phyloP scores from a whole-genome alignment of 2,797 vertebrate genomes.

The Morelia viridis region DNA sequence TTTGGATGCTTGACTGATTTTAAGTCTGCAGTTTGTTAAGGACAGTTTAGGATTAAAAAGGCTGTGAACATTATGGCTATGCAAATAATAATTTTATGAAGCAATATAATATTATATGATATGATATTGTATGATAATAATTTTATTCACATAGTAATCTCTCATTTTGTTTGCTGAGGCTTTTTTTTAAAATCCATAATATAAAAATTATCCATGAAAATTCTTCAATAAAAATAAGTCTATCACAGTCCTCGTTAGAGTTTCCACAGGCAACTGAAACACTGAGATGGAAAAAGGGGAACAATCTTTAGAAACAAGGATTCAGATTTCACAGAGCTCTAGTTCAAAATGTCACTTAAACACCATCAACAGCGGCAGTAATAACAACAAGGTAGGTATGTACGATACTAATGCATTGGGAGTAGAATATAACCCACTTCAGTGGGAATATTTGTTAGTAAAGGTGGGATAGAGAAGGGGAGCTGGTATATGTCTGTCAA shows the following conservation, averaged over 20 bases:
- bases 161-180: neutral
- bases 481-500: neutral
- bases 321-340: neutral
- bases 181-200: neutral
- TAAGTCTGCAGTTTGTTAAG: neutral
- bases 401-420: neutral
- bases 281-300: neutral
- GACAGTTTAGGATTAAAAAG: neutral
- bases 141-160: neutral
- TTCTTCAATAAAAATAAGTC: neutral
- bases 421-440: neutral
- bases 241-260: neutral
- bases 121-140: neutral
- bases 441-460: slow-evolving; percentile 5
- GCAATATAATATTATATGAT: neutral
- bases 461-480: neutral
- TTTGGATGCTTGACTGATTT: neutral
- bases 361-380: neutral
- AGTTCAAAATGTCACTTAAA: neutral
- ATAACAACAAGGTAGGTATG: neutral
- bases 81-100: neutral
- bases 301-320: neutral
- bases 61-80: neutral
- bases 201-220: neutral
- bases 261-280: neutral